phyloP scores from a whole-genome alignment of 2,113 vertebrate species.

The Mugil cephalus region DNA sequence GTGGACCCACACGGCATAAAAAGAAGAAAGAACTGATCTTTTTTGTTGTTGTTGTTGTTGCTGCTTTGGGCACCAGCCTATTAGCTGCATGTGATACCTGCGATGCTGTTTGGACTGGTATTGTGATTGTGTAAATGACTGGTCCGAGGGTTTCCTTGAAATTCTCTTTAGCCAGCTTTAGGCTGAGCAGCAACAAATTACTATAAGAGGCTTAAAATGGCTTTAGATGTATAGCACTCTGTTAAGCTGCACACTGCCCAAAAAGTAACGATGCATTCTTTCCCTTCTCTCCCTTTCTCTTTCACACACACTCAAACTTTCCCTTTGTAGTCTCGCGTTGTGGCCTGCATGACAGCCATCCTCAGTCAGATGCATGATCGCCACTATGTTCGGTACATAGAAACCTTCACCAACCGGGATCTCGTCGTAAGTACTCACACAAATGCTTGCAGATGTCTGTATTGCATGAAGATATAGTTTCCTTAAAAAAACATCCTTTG shows the following conservation, averaged over 20 bases:
- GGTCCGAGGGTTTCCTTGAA: slow-evolving; percentile 7
- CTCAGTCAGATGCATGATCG: slow-evolving; percentile 94
- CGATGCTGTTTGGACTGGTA: slow-evolving; percentile 18
- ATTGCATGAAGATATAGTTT: no score
- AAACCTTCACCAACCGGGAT: slow-evolving; percentile 91
- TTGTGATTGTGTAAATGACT: slow-evolving; percentile 4
- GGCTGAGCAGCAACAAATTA: slow-evolving; percentile 11
- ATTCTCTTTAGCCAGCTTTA: neutral
- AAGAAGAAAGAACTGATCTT: slow-evolving; percentile 5
- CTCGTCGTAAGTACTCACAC: slow-evolving; percentile 89
- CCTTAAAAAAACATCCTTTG: neutral
- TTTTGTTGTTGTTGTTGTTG: slow-evolving; percentile 1
- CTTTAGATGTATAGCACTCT: slow-evolving; percentile 29
- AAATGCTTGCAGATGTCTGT: neutral
- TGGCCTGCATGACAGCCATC: slow-evolving; percentile 98
- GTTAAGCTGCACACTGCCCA: neutral
- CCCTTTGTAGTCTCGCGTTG: slow-evolving; percentile 90
- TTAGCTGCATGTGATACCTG: neutral
- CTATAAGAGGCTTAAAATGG: slow-evolving; percentile 8
- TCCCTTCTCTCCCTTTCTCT: slow-evolving; percentile 8
- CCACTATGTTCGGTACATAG: slow-evolving; percentile 93
- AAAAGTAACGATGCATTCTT: slow-evolving; percentile 35
- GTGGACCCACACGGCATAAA: slow-evolving; percentile 18
- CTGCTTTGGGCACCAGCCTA: neutral
- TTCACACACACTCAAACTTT: slow-evolving; percentile 1